A percentile compares a stretch with the other conserved stretches of the same genome.
phyloP scores from a whole-genome alignment of 2,888 invertebrate genomes.

The Hemicrepidius hirtus region DNA sequence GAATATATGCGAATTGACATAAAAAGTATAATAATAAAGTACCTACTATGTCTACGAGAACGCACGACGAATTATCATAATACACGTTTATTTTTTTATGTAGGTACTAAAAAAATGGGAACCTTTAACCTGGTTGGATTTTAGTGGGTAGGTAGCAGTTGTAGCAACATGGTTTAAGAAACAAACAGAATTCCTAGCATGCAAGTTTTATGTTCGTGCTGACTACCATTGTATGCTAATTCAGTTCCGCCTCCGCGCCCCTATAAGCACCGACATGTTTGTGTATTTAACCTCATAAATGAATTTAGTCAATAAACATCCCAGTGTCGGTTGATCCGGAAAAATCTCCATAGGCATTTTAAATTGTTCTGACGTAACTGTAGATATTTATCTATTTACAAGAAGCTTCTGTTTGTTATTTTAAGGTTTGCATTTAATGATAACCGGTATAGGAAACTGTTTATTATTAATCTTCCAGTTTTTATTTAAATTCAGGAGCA shows the following conservation, averaged over 20 bases:
- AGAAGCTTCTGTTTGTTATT: constrained; percentile 3
- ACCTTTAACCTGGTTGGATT: background rate
- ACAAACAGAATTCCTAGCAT: constrained; percentile 45
- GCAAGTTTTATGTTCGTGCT: constrained; percentile 44
- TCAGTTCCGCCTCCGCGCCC: constrained; percentile 44
- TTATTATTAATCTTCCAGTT: background rate
- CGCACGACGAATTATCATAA: no score
- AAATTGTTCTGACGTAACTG: constrained; percentile 13
- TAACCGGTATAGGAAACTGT: background rate
- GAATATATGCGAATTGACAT: no score
- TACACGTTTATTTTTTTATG: no score
- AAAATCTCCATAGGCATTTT: constrained; percentile 22
- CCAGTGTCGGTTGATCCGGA: constrained; percentile 27
- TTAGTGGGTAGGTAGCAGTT: constrained; percentile 29
- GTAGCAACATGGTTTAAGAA: constrained; percentile 37
- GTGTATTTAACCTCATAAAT: constrained; percentile 45
- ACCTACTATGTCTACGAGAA: background rate
- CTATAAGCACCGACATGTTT: constrained; percentile 41
- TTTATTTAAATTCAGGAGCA: no score
- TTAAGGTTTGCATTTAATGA: background rate
- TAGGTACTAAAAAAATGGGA: background rate
- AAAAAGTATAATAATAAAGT: background rate
- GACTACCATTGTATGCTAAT: constrained; percentile 46
- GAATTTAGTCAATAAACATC: constrained; percentile 45
- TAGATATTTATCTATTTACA: background rate